A percentile compares a stretch with the other conserved stretches of the same genome.
These are phyloP conservation scores for Acrobasis suavella DNA, from an alignment of 2,888 invertebrate species.

Conservation along the genomic window DNA sequence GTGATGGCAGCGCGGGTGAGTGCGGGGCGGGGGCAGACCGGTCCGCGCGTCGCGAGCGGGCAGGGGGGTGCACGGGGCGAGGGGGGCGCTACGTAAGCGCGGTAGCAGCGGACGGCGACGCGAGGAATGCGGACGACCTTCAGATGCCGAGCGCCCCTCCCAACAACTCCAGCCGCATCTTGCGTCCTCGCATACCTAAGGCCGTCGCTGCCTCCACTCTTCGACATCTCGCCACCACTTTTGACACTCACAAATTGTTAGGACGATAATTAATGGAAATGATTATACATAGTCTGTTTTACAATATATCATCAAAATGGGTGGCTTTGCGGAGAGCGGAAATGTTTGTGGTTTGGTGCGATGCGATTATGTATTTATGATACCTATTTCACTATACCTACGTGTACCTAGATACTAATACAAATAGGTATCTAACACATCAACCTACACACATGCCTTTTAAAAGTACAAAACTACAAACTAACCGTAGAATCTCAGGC, in stretches of 20 bases:
- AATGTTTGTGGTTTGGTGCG: neutral
- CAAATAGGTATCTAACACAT: too few relatives aligned
- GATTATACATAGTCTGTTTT: conserved; percentile 29
- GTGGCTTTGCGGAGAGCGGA: neutral
- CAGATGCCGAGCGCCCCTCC: conserved; percentile 81
- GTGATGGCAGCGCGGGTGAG: conserved; percentile 69
- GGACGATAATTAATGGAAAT: conserved; percentile 45
- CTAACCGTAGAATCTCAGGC: too few relatives aligned
- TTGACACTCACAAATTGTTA: conserved; percentile 71
- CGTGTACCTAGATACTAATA: too few relatives aligned
- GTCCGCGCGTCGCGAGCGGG: conserved; percentile 55
- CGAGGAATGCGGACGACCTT: conserved; percentile 83
- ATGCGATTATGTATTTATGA: too few relatives aligned
- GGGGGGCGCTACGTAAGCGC: conserved; percentile 81
- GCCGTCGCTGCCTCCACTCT: conserved; percentile 75
- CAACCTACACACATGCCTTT: too few relatives aligned
- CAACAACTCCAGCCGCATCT: conserved; percentile 76
- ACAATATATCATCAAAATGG: conserved; percentile 24
- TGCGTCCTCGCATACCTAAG: conserved; percentile 81
- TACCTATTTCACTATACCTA: too few relatives aligned
- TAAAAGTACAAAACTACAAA: too few relatives aligned
- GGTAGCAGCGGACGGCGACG: conserved; percentile 82
- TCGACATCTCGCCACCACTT: conserved; percentile 75
- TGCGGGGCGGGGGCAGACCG: conserved; percentile 62
- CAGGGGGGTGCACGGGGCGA: conserved; percentile 40